These are phyloP conservation scores for Drosophila mauritiana DNA, from an alignment of 1,140 invertebrate genomes.

Conservation along the genomic window DNA sequence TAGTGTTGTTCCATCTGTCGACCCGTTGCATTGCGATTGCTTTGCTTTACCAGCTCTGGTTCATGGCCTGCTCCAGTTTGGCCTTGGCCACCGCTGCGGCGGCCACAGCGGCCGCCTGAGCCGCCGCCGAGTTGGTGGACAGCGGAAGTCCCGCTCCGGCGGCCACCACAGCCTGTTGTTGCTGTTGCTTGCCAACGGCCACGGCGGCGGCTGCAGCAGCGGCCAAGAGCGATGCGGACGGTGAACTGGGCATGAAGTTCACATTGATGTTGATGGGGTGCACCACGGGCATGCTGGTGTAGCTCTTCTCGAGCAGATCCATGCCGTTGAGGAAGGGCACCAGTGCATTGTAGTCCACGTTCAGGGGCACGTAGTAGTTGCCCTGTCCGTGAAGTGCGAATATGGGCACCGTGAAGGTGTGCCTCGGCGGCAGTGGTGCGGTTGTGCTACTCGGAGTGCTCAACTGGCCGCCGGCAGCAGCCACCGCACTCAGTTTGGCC, in stretches of 20 bases:
- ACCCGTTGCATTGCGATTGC: constrained; percentile 2
- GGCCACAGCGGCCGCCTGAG: constrained; percentile 48
- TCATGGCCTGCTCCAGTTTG: constrained; percentile 75
- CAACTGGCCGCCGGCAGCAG: constrained; percentile 35
- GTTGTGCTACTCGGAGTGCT: constrained; percentile 81
- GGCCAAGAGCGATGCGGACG: constrained; percentile 62
- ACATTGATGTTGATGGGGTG: constrained; percentile 97
- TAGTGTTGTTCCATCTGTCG: constrained; percentile 77
- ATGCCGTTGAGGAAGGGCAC: constrained; percentile 88
- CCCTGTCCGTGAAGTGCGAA: constrained; percentile 94
- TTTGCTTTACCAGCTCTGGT: constrained; percentile 63
- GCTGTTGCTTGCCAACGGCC: constrained; percentile 60
- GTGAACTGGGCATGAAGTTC: constrained; percentile 87
- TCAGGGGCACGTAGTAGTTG: constrained; percentile 95
- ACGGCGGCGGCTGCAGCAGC: constrained; percentile 74
- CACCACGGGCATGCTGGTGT: constrained; percentile 86
- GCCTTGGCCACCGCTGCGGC: constrained; percentile 69
- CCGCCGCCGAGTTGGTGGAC: constrained; percentile 43
- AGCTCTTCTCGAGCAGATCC: constrained; percentile 86
- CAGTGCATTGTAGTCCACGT: constrained; percentile 91
- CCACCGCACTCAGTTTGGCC: constrained; percentile 46
- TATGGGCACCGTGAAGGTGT: constrained; percentile 88
- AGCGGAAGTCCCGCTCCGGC: constrained; percentile 87
- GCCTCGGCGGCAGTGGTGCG: constrained; percentile 63
- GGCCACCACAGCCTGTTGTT: constrained; percentile 16